Conservation (phyloP, 2,888 invertebrate genomes). For the Atethmia centrago region DNA sequence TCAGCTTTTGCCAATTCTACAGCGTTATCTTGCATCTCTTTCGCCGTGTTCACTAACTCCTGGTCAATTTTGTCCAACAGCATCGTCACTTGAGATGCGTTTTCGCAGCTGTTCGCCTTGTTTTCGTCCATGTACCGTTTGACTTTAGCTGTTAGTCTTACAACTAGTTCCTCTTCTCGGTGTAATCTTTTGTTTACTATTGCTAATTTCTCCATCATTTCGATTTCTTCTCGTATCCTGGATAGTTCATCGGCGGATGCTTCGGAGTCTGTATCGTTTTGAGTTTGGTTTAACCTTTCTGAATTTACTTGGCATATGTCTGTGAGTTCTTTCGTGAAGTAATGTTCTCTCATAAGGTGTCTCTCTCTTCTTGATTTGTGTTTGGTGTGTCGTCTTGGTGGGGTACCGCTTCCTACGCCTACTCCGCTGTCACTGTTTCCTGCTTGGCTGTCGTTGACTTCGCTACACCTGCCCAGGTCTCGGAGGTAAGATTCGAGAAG, state of each 20-base stretch:
- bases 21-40: slow-evolving; percentile 90
- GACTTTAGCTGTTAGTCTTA: slow-evolving; percentile 92
- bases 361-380: slow-evolving; percentile 89
- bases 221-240: slow-evolving; percentile 92
- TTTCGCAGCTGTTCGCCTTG: slow-evolving; percentile 87
- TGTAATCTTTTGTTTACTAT: slow-evolving; percentile 94
- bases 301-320: slow-evolving; percentile 89
- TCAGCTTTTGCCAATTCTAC: slow-evolving; percentile 88
- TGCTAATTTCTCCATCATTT: slow-evolving; percentile 93
- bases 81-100: slow-evolving; percentile 86
- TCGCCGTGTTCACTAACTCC: slow-evolving; percentile 86
- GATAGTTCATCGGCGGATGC: slow-evolving; percentile 89
- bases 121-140: slow-evolving; percentile 91
- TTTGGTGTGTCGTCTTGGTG: slow-evolving; percentile 88
- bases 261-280: slow-evolving; percentile 88
- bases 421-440: slow-evolving; percentile 94
- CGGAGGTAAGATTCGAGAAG: slow-evolving; percentile 94
- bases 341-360: slow-evolving; percentile 89
- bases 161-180: slow-evolving; percentile 93
- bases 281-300: slow-evolving; percentile 84
- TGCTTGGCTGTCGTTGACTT: slow-evolving; percentile 90
- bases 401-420: slow-evolving; percentile 92
- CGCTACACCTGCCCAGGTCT: slow-evolving; percentile 84
- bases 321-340: slow-evolving; percentile 89
- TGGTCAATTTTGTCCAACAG: slow-evolving; percentile 89